Percentiles rank a stretch among this genome's conserved stretches.
Evolutionary conservation across 1,140 invertebrate species (phyloP).

Genomic region (Trypoxylus dichotomus): DNA sequence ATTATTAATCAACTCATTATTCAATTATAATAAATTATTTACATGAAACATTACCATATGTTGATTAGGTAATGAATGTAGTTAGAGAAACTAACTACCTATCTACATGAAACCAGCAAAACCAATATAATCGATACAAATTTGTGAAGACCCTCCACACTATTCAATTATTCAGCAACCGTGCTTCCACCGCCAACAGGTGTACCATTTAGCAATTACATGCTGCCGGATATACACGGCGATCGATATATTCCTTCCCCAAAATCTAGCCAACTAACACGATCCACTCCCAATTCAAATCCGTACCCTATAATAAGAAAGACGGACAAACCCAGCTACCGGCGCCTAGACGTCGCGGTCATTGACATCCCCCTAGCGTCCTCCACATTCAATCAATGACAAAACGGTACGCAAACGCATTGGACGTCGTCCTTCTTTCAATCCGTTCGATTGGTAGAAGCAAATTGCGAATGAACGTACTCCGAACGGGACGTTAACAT

Average conservation of each 20-base stretch:
- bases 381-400: not conserved
- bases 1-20: no score
- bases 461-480: not conserved
- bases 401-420: not conserved
- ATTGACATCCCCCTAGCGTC: not conserved
- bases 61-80: no score
- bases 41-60: no score
- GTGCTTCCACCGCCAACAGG: not conserved
- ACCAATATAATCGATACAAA: no score
- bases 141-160: no score
- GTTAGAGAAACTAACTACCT: no score
- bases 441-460: not conserved
- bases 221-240: not conserved
- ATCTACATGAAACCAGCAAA: no score
- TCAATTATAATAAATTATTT: no score
- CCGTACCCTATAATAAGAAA: not conserved
- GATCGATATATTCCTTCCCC: not conserved
- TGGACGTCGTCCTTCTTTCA: not conserved
- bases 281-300: not conserved
- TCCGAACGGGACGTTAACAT: not conserved
- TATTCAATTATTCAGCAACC: not conserved
- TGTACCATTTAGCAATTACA: not conserved
- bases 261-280: not conserved
- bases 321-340: not conserved
- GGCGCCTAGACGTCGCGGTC: constrained; percentile 3